These are phyloP conservation scores for Volucella zonaria DNA, from an alignment of 2,888 invertebrate species.

Conservation along the genomic window DNA sequence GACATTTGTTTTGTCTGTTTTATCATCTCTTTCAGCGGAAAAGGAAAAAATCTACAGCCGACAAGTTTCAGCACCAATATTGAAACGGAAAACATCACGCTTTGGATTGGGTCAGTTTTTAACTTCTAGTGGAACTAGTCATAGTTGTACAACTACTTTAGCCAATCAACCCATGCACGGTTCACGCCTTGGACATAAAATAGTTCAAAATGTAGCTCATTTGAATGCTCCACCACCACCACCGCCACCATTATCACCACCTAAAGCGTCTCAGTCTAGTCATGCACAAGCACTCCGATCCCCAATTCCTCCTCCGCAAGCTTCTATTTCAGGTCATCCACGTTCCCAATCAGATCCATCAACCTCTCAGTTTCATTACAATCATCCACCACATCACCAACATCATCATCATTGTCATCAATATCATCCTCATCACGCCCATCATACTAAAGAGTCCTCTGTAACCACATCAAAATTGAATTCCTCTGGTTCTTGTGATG, in stretches of 20 bases:
- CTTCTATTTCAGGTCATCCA: conserved; percentile 54
- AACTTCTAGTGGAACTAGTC: conserved; percentile 83
- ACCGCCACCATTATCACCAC: conserved; percentile 66
- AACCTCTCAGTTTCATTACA: conserved; percentile 66
- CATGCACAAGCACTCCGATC: conserved; percentile 59
- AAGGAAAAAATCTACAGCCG: conserved; percentile 94
- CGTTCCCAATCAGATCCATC: conserved; percentile 66
- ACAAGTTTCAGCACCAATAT: conserved; percentile 97
- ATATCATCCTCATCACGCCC: conserved; percentile 50
- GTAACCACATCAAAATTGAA: conserved; percentile 62
- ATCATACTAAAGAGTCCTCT: conserved; percentile 61
- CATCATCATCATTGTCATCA: conserved; percentile 59
- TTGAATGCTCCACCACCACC: conserved; percentile 70
- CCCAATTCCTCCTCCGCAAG: conserved; percentile 46
- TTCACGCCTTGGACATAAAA: conserved; percentile 77
- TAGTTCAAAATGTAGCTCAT: conserved; percentile 70
- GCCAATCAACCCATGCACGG: conserved; percentile 78
- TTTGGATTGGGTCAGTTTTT: conserved; percentile 94
- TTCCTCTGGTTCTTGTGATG: conserved; percentile 81
- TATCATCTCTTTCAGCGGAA: conserved; percentile 82
- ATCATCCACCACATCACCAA: conserved; percentile 60
- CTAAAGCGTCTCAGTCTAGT: conserved; percentile 51
- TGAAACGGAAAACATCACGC: conserved; percentile 95
- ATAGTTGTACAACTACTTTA: conserved; percentile 79
- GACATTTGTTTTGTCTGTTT: not conserved